Evolutionary conservation across 2,888 invertebrate genomes (phyloP), one percentile per base, ranked within the genome.

Genomic region (Scotopteryx bipunctaria): DNA sequence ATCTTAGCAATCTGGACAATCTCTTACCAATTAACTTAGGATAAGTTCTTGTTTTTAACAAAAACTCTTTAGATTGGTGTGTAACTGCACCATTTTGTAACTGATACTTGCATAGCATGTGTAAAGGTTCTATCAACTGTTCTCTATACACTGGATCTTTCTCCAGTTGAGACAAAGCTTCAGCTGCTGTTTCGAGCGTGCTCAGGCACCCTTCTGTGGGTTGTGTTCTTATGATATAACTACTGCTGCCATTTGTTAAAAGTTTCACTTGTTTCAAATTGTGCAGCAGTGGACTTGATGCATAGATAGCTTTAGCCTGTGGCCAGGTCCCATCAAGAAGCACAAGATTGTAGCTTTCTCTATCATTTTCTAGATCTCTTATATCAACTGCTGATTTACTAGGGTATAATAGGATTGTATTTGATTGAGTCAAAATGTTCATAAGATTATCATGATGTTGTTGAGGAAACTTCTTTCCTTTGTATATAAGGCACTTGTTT

Each of bases 301-400:
- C 93, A 83, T 95, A 98, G 57, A 98, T 97, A 6, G 97, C 95
- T 81, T 97, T 97, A 1, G 98, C 98, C 83, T 98, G 98, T 0
- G 97, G 95, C 98, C 98, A 98, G 5, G 98, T 98, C 2, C 98
- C 98, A 90, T 98, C 98, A 58, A 98, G 92, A 31, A 98, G 85
- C 33, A 98, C 91, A 43, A 98, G 88, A 78, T 96, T 97, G 73
- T 95, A 96, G 5, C 91, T 91, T 32, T 81, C 84, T 59, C 71
- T 67, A 44, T 86, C 83, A 63, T 86, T 83, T 49, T 83, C 73
- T 29, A 90, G 63, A 44, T 83, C 83, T 66, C 91, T 92, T 56
- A 97, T 91, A 71, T 95, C 93, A 41, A 94, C 86, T 1, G 97
- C 94, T 61, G 92, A 87, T 73, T 93, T 92, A 63, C 96, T 95